Percentiles rank a stretch among this genome's conserved stretches.
These are phyloP conservation scores for Coelopa pilipes DNA, from an alignment of 2,888 invertebrate genomes.

Conservation along the genomic window DNA sequence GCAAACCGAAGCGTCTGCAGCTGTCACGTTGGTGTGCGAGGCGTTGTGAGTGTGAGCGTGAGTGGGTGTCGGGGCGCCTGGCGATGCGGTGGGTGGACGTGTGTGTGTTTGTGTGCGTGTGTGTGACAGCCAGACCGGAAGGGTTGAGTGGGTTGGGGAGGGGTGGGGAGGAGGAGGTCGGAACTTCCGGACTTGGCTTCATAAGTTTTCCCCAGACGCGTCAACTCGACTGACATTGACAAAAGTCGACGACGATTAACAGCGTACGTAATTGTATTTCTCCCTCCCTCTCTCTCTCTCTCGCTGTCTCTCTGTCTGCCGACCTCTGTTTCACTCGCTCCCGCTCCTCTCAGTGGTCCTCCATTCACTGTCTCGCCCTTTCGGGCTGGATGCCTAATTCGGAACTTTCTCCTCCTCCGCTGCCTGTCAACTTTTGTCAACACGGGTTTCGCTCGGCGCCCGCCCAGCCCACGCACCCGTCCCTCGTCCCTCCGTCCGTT, in stretches of 20 bases:
- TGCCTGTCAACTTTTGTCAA: slow-evolving; percentile 30
- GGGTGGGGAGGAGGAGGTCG: neutral
- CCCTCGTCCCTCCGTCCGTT: too few relatives aligned
- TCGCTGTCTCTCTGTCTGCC: neutral
- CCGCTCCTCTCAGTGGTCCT: neutral
- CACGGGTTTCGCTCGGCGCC: slow-evolving; percentile 4
- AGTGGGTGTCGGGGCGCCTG: neutral
- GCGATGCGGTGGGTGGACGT: neutral
- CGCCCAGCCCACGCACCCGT: neutral
- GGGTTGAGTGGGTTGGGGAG: neutral
- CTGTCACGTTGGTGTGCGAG: slow-evolving; percentile 5
- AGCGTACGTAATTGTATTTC: slow-evolving; percentile 8
- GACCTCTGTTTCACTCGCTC: neutral
- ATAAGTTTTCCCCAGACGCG: slow-evolving; percentile 3
- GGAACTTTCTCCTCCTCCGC: neutral
- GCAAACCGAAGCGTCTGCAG: slow-evolving; percentile 28
- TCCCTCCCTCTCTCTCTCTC: neutral
- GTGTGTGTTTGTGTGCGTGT: too few relatives aligned
- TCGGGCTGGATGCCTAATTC: neutral
- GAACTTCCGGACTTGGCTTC: neutral
- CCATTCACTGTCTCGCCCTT: too few relatives aligned
- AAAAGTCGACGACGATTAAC: slow-evolving; percentile 35
- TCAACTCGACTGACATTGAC: slow-evolving; percentile 27
- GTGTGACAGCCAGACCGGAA: neutral
- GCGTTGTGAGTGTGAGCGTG: neutral